Evolutionary conservation across 1,140 invertebrate genomes (phyloP), one percentile per base, ranked within the genome.

Genomic region (Cotesia typhae): DNA sequence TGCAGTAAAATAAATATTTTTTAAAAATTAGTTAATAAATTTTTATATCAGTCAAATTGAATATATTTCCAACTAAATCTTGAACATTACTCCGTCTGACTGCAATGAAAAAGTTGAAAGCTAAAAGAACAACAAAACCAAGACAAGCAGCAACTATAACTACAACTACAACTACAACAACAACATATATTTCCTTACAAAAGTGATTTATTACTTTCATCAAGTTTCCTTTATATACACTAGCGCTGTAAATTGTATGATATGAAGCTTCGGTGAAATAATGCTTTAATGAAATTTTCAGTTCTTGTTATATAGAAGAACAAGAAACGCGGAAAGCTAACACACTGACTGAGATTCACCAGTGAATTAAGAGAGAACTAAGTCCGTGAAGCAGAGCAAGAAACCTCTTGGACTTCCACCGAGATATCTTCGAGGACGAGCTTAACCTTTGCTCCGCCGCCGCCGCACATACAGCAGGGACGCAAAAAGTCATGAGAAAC

Each of bases 351-450:
- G 41, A 47, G 41, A 47, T 47, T 47, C 10, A 9, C 6, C 41
- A 9, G 41, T 47, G 17, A 57, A 57, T 14, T 57, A n/a, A 57
- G 53, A 57, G n/a, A 57, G 12, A 57, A 57, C 14, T n/a, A 57
- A 17, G 12, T 35, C 37, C 9, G 60, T 9, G 60, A 63, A 63
- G 37, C 60, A 63, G n/a, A n/a, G 60, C 60, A 63, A 63, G 37
- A 63, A 63, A 36, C 60, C 12, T 63, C 57, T 63, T 63, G 28
- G 60, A 63, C 35, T 63, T 63, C 35, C 28, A 63, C 12, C 1
- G 12, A 63, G 60, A 63, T 63, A 63, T 63, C 37, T 12, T 38
- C 35, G 36, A 63, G 60, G 28, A 12, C 14, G 60, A 38, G 35
- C 37, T 63, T 37, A 63, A 37, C 60, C 37, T 63, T 63, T 63